A percentile compares a stretch with the other conserved stretches of the same genome.
phyloP scores from a whole-genome alignment of 2,113 vertebrate genomes.

The Philantomba maxwellii region DNA sequence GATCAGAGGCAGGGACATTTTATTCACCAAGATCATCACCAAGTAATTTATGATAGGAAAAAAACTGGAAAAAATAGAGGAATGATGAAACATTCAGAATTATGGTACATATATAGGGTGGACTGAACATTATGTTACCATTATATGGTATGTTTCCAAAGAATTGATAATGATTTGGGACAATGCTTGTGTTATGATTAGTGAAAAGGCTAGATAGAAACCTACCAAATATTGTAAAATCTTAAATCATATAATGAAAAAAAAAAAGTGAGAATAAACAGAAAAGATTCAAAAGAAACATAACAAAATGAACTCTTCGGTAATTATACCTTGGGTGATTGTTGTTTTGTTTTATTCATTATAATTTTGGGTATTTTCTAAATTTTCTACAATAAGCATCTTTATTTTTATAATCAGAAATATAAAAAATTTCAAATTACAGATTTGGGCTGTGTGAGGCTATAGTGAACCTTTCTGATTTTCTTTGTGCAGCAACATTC shows the following conservation, averaged over 20 bases:
- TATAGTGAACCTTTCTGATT: background rate
- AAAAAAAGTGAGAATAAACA: background rate
- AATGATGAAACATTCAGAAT: background rate
- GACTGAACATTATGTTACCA: background rate
- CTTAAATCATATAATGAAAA: background rate
- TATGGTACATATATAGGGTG: background rate
- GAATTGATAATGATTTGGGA: background rate
- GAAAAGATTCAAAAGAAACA: background rate
- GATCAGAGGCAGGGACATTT: background rate
- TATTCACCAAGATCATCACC: background rate
- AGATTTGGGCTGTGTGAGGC: background rate
- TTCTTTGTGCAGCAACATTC: background rate
- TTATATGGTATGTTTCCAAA: background rate
- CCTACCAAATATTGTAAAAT: background rate
- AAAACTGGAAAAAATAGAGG: background rate
- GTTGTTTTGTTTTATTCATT: background rate
- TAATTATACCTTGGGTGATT: background rate
- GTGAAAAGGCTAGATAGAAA: background rate
- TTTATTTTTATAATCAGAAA: constrained; percentile 18
- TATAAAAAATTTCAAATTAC: background rate
- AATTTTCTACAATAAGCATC: background rate
- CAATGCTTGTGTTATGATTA: background rate
- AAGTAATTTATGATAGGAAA: background rate
- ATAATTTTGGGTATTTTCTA: background rate
- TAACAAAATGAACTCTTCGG: background rate